Conservation (phyloP, 2,113 vertebrate genomes). For the Eulacestoma nigropectus region DNA sequence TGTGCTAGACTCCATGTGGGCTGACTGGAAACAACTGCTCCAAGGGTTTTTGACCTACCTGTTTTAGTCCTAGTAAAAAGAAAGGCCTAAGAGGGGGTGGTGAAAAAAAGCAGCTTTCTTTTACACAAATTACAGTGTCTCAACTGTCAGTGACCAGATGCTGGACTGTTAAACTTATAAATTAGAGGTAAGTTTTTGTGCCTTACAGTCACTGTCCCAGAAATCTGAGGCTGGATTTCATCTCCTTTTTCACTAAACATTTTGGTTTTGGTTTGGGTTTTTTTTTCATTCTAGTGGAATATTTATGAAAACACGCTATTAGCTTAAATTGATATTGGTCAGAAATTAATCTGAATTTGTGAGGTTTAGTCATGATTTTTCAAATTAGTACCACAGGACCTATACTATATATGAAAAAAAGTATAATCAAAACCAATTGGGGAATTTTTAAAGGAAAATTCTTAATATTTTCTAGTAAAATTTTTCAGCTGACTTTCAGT, state of each 20-base stretch:
- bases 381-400: neutral
- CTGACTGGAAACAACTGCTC: neutral
- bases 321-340: neutral
- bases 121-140: rapidly evolving
- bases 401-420: neutral
- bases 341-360: neutral
- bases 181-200: neutral
- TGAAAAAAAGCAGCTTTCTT: neutral
- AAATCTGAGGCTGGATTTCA: neutral
- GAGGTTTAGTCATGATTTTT: neutral
- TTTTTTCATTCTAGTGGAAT: neutral
- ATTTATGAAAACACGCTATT: neutral
- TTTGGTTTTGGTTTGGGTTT: neutral
- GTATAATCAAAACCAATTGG: neutral
- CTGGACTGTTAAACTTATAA: neutral
- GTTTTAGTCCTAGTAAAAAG: neutral
- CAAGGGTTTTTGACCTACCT: neutral
- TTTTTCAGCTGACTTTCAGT: neutral
- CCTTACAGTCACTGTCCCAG: neutral
- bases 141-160: rapidly evolving
- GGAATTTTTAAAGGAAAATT: neutral
- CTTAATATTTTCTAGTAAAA: neutral
- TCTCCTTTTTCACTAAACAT: neutral
- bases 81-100: neutral
- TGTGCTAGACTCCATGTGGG: no score